A percentile compares a stretch with the other conserved stretches of the same genome.
These are phyloP conservation scores for Nothobranchius furzeri DNA, from an alignment of 2,113 vertebrate species.

Conservation along the genomic window DNA sequence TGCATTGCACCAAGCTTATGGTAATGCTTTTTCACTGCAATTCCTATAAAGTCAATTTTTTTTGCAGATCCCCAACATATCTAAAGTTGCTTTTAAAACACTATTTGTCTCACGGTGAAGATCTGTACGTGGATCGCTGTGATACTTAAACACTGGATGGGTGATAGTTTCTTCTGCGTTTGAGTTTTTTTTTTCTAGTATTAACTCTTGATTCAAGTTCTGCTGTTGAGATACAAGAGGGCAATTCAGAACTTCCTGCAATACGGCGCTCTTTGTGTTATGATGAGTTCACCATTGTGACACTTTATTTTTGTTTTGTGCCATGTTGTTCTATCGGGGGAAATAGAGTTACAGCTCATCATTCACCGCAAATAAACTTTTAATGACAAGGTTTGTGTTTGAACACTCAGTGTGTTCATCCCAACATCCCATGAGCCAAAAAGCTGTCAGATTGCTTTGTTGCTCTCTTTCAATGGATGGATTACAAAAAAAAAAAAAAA, in stretches of 20 bases:
- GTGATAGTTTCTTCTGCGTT: constrained; percentile 48
- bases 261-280: constrained; percentile 45
- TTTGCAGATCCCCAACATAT: constrained; percentile 70
- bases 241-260: constrained; percentile 41
- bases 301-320: constrained; percentile 21
- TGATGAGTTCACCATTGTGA: constrained; percentile 5
- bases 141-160: constrained; percentile 50
- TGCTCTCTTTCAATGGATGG: constrained; percentile 43
- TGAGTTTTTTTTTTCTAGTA: constrained; percentile 26
- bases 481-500: constrained; percentile 68
- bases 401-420: constrained; percentile 27
- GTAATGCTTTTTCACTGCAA: constrained; percentile 83
- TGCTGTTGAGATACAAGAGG: constrained; percentile 53
- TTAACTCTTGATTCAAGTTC: constrained; percentile 48
- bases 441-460: constrained; percentile 63
- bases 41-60: constrained; percentile 77
- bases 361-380: constrained; percentile 34
- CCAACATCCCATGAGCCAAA: constrained; percentile 52
- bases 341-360: constrained; percentile 17
- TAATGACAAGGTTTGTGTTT: constrained; percentile 43
- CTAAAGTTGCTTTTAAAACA: constrained; percentile 75
- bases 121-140: constrained; percentile 44
- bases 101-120: constrained; percentile 64
- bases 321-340: constrained; percentile 16
- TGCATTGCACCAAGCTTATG: constrained; percentile 85